phyloP scores from a whole-genome alignment of 2,888 invertebrate genomes.

The Acanthococcus lagerstroemiae region DNA sequence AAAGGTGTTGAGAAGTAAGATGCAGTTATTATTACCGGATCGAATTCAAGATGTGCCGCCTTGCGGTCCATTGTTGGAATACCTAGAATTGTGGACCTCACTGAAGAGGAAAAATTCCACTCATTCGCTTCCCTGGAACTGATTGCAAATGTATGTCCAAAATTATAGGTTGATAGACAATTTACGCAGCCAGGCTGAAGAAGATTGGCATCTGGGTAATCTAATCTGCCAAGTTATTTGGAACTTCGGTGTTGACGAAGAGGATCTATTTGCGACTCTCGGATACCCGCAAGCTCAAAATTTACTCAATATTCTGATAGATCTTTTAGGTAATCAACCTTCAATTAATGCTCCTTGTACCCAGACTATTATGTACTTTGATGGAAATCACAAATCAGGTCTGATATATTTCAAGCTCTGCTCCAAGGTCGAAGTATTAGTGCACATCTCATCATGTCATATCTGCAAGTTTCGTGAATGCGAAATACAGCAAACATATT shows the following conservation, averaged over 20 bases:
- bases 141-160: neutral
- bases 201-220: conserved; percentile 58
- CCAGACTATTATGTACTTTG: too few relatives aligned
- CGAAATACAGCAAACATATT: too few relatives aligned
- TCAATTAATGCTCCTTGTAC: too few relatives aligned
- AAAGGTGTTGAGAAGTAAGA: conserved; percentile 46
- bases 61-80: neutral
- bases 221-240: conserved; percentile 66
- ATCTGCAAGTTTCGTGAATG: too few relatives aligned
- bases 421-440: too few relatives aligned
- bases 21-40: too few relatives aligned
- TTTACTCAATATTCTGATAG: conserved; percentile 47
- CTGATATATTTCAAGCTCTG: too few relatives aligned
- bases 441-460: too few relatives aligned
- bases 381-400: too few relatives aligned
- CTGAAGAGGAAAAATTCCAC: neutral
- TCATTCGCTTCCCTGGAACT: neutral
- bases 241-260: conserved; percentile 47
- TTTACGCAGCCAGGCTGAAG: conserved; percentile 49
- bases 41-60: too few relatives aligned
- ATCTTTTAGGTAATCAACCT: conserved; percentile 44
- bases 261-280: conserved; percentile 45
- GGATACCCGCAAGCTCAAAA: conserved; percentile 47
- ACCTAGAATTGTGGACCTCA: neutral
- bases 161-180: conserved; percentile 46